phyloP scores from a whole-genome alignment of 23 tunicate species.

The Phallusia fumigata region DNA sequence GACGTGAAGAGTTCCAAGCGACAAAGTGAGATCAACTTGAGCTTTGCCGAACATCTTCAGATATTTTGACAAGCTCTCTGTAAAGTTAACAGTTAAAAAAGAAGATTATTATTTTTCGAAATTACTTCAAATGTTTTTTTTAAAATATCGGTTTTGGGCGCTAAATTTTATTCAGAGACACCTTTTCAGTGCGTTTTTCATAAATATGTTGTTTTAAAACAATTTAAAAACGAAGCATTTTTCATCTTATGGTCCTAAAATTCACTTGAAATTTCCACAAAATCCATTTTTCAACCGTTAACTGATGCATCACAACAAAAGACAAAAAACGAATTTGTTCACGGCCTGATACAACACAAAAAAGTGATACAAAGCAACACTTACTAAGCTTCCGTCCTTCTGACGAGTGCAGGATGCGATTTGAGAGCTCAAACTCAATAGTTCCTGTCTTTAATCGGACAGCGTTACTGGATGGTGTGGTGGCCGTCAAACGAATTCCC shows the following conservation, averaged over 20 bases:
- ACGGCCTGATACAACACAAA: no score
- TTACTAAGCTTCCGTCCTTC: constrained; percentile 37
- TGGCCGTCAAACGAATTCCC: constrained; percentile 86
- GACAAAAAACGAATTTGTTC: no score
- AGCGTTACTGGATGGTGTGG: constrained; percentile 81
- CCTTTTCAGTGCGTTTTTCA: no score
- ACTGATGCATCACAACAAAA: no score
- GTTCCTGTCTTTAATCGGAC: constrained; percentile 86
- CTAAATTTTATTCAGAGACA: no score
- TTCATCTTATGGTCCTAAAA: no score
- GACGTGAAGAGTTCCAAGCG: constrained; percentile 68
- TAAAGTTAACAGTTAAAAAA: not conserved
- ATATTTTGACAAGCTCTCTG: constrained; percentile 74
- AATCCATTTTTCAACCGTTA: no score
- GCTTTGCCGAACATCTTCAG: constrained; percentile 92
- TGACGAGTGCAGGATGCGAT: constrained; percentile 35
- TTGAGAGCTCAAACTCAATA: constrained; percentile 81
- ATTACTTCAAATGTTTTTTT: not conserved
- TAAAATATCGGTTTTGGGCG: no score
- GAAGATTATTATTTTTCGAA: not conserved
- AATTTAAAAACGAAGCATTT: no score
- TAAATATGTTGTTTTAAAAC: no score
- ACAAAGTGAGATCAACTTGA: constrained; percentile 70
- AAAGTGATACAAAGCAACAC: no score
- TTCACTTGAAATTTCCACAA: no score